These are phyloP conservation scores for Poecilobothrus nobilitatus DNA, from an alignment of 2,888 invertebrate genomes.

Conservation along the genomic window DNA sequence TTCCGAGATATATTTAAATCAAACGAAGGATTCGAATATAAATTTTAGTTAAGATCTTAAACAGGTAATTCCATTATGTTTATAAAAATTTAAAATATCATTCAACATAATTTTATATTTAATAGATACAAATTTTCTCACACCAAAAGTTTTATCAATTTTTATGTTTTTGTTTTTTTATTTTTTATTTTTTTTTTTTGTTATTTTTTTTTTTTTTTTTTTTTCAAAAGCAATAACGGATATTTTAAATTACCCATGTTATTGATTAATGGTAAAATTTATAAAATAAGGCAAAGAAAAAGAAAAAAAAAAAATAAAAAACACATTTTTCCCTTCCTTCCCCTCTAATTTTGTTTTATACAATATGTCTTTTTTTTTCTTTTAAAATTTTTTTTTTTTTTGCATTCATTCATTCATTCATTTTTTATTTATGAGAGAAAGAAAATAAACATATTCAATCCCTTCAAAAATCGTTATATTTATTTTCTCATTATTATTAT, in stretches of 20 bases:
- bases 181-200: too few species aligned
- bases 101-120: too few species aligned
- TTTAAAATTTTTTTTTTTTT: neutral
- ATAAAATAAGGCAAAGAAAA: neutral
- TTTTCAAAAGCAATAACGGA: neutral
- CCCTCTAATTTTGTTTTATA: neutral
- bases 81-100: too few species aligned
- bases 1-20: too few species aligned
- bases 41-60: too few species aligned
- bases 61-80: too few species aligned
- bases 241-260: neutral
- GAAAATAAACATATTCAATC: slow-evolving; percentile 1
- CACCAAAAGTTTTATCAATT: too few species aligned
- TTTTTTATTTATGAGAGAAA: neutral
- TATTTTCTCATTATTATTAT: neutral
- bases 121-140: too few species aligned
- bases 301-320: too few species aligned
- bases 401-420: neutral
- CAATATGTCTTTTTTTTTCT: neutral
- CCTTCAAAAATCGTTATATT: neutral
- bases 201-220: too few species aligned
- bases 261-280: neutral
- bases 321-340: neutral
- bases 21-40: too few species aligned
- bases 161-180: too few species aligned